These are phyloP conservation scores for Cebus imitator DNA, from an alignment of 2,113 vertebrate genomes.

Conservation along the genomic window DNA sequence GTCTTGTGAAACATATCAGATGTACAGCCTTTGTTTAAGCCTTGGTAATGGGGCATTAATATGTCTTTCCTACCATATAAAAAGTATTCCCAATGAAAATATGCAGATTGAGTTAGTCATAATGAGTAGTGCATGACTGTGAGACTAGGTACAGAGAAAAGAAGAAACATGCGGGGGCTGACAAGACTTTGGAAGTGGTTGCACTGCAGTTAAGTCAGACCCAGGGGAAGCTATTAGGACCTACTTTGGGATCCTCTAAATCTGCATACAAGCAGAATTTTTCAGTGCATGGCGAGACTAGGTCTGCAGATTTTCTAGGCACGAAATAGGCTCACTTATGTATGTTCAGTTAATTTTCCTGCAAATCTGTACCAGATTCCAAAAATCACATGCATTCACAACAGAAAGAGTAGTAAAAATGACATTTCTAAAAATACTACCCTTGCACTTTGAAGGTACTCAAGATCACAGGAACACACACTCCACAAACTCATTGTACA, in stretches of 20 bases:
- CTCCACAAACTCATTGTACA: constrained; percentile 43
- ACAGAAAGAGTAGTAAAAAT: constrained; percentile 32
- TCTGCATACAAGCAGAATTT: background rate
- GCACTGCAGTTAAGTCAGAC: constrained; percentile 38
- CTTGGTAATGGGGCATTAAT: background rate
- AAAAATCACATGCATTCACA: background rate
- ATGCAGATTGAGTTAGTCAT: background rate
- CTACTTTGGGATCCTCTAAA: constrained; percentile 41
- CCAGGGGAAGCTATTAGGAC: constrained; percentile 29
- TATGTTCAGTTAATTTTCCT: background rate
- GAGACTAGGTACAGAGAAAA: background rate
- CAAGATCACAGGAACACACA: background rate
- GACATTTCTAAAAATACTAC: constrained; percentile 70
- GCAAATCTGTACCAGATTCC: constrained; percentile 4
- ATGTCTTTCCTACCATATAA: background rate
- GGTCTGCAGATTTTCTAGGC: constrained; percentile 51
- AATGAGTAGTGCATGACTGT: background rate
- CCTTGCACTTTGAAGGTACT: constrained; percentile 44
- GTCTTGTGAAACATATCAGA: background rate
- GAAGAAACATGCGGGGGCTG: background rate
- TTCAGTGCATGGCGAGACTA: background rate
- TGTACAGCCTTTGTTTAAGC: background rate
- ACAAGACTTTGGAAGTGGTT: background rate
- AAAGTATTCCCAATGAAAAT: background rate
- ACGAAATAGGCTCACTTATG: constrained; percentile 6